Base-by-base conservation (phyloP, 2,797 vertebrate genomes). In the Crenuchus spilurus region DNA sequence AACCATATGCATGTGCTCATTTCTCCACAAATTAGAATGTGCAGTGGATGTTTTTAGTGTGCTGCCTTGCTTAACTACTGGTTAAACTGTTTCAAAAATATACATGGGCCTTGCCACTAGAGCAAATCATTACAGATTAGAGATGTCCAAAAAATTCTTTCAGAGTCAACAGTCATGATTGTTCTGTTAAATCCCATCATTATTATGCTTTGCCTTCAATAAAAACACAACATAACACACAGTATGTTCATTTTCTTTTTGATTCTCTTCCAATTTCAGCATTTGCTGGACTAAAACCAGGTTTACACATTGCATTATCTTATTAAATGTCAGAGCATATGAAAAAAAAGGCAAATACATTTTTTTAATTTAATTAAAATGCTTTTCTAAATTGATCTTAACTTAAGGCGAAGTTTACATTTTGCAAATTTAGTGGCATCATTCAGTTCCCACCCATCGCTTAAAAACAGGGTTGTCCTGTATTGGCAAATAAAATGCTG, bases 11-110 rank as follows among this genome's bases (percentile, higher is more conserved):
- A 91, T 90, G 81, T 90, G 89, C 88, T 87, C 85, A 85, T 90
- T 88, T 87, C 76, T 85, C 88, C 83, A 81, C 85, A 90, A 92
- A 91, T 92, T 91, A 92, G 82, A 88, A 89, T 83, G 83, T 84
- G 49, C 82, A 81, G 75, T 87, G 87, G 87, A 85, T 91, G 85
- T 90, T 92, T 92, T 91, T 89, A 89, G 89, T 82, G 37, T 69
- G 72, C 83, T 88, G 89, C 86, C 83, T 80, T 67, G 73, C 71
- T 76, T 89, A 89, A 84, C 84, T 86, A 80, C 87, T 87, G 82
- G 87, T 92, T 92, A 90, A 87, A 86, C 85, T 74, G 67, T 79
- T 68, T 84, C 85, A 83, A 79, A 90, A 89, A 88, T 90, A 90
- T 48, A 84, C 77, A 73, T 11, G 63, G 52, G 67, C 18, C 22